Evolutionary conservation across 2,113 vertebrate genomes (phyloP).

Genomic region (Nycticorax nycticorax): DNA sequence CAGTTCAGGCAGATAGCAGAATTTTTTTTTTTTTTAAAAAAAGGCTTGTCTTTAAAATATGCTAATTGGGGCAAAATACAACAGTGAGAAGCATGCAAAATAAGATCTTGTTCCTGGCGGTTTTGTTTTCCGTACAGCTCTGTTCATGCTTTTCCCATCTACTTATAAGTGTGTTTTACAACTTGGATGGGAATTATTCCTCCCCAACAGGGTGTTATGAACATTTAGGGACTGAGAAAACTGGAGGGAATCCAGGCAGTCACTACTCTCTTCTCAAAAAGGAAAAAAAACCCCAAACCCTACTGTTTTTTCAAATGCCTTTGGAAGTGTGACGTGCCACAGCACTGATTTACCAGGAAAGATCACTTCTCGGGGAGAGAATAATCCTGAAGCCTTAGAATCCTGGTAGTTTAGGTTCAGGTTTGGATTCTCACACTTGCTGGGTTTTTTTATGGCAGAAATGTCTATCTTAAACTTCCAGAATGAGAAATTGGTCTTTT

Average conservation of each 20-base stretch:
- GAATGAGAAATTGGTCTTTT: not conserved
- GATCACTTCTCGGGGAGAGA: not conserved
- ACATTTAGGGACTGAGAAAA: not conserved
- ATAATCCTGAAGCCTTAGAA: not conserved
- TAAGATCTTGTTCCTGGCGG: constrained; percentile 19
- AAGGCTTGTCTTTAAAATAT: constrained; percentile 65
- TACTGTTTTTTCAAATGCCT: not conserved
- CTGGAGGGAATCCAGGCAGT: not conserved
- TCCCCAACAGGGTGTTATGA: constrained; percentile 38
- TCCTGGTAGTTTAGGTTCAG: not conserved
- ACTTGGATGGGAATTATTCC: constrained; percentile 30
- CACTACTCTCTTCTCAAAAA: not conserved
- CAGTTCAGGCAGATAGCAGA: constrained; percentile 24
- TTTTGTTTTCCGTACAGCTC: constrained; percentile 32
- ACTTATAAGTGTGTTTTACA: constrained; percentile 44
- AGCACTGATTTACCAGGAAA: not conserved
- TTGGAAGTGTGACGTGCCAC: not conserved
- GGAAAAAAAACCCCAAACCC: not conserved
- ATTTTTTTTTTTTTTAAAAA: not conserved
- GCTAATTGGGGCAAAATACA: constrained; percentile 58
- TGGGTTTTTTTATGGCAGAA: not conserved
- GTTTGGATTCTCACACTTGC: not conserved
- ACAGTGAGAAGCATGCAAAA: constrained; percentile 44
- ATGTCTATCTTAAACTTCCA: not conserved
- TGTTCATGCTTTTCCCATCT: constrained; percentile 52